phyloP scores from a whole-genome alignment of 1,140 invertebrate species.

The Dreissena rostriformis region DNA sequence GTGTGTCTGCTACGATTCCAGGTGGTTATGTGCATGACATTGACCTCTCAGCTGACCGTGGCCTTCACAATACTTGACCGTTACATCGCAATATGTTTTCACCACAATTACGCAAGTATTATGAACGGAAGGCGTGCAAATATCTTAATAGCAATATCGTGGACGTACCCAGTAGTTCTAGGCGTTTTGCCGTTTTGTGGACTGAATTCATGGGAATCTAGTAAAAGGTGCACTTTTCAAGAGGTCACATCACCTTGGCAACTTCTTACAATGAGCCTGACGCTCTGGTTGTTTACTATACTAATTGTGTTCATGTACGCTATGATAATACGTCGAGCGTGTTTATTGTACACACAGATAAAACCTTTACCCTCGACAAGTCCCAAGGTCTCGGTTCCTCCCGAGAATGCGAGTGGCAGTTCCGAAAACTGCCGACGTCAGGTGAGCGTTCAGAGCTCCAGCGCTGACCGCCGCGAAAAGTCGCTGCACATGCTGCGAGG shows the following conservation, averaged over 20 bases:
- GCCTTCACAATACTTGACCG: constrained; percentile 58
- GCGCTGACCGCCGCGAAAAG: constrained; percentile 2
- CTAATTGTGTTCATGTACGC: constrained; percentile 51
- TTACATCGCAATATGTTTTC: constrained; percentile 57
- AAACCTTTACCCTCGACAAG: constrained; percentile 4
- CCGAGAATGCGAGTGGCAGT: not conserved
- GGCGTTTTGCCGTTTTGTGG: constrained; percentile 33
- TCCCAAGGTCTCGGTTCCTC: not conserved
- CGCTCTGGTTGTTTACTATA: constrained; percentile 32
- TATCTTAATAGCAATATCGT: constrained; percentile 23
- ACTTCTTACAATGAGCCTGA: constrained; percentile 16
- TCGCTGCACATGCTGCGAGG: constrained; percentile 44
- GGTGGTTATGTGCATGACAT: constrained; percentile 37
- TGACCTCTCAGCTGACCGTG: constrained; percentile 50
- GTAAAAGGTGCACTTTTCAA: constrained; percentile 24
- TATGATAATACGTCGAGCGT: constrained; percentile 52
- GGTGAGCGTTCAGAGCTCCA: too few species aligned
- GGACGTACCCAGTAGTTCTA: constrained; percentile 34
- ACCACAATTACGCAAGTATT: constrained; percentile 42
- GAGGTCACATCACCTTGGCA: constrained; percentile 8
- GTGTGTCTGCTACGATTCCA: constrained; percentile 54
- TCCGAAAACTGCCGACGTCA: not conserved
- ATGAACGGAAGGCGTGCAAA: constrained; percentile 36
- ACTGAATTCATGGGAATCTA: constrained; percentile 48
- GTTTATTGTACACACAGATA: constrained; percentile 42